A percentile compares a stretch with the other conserved stretches of the same genome.
Evolutionary conservation across 2,113 vertebrate genomes (phyloP).

Genomic region (human): DNA sequence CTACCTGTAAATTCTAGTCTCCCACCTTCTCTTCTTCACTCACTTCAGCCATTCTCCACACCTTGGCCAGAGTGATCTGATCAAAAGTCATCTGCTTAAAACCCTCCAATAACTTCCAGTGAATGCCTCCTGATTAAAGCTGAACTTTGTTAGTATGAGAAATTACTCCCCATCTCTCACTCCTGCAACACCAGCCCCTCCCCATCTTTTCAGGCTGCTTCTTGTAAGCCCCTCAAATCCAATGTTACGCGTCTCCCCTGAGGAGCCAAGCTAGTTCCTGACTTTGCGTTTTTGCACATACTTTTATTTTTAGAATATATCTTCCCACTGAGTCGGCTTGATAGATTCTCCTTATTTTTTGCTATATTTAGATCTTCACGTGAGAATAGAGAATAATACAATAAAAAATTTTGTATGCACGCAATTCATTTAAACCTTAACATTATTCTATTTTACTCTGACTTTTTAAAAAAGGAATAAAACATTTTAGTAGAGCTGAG

Average conservation of each 20-base stretch:
- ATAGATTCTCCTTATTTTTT: background rate
- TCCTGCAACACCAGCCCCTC: background rate
- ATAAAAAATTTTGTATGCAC: background rate
- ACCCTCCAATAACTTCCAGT: background rate
- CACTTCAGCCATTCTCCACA: background rate
- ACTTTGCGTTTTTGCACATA: background rate
- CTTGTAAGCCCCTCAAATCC: background rate
- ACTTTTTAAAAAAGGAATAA: slow-evolving; percentile 17
- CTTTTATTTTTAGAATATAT: background rate
- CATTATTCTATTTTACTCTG: background rate
- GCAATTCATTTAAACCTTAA: background rate
- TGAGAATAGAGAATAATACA: background rate
- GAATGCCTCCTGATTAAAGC: background rate
- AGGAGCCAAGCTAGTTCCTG: background rate
- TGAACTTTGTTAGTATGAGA: background rate
- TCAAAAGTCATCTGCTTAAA: background rate
- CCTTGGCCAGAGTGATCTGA: background rate
- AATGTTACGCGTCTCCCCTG: fast-evolving
- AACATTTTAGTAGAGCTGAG: background rate
- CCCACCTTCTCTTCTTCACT: background rate
- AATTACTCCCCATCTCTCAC: background rate
- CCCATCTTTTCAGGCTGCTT: background rate
- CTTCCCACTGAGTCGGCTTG: background rate
- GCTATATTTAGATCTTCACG: slow-evolving; percentile 2
- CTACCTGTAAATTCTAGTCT: background rate